Evolutionary conservation across 2,888 invertebrate species (phyloP).

Genomic region (Drosophila hawaiiensis): DNA sequence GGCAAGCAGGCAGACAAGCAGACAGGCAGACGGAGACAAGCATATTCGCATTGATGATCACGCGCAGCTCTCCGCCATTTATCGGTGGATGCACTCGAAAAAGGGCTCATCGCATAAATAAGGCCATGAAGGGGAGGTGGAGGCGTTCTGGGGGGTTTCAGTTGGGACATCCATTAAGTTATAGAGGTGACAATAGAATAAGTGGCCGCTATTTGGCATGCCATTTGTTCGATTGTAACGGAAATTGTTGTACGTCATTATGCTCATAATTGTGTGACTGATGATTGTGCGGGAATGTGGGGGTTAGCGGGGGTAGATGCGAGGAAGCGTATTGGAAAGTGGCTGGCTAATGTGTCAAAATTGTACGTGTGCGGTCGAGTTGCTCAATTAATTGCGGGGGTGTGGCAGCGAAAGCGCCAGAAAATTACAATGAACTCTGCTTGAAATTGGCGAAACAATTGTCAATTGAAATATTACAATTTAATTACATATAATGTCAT

Average conservation of each 20-base stretch:
- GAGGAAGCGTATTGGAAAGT: neutral
- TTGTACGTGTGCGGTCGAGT: neutral
- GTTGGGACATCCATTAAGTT: neutral
- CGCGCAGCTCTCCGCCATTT: slow-evolving; percentile 50
- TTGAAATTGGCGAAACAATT: neutral
- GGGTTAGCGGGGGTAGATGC: neutral
- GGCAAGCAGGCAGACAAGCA: neutral
- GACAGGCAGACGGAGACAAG: slow-evolving; percentile 34
- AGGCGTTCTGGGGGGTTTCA: neutral
- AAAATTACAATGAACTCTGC: neutral
- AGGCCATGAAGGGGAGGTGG: neutral
- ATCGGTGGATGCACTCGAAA: slow-evolving; percentile 48
- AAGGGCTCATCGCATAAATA: slow-evolving; percentile 41
- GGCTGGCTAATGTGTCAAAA: neutral
- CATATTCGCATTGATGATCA: slow-evolving; percentile 63
- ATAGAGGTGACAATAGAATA: slow-evolving; percentile 64
- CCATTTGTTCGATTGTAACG: slow-evolving; percentile 45
- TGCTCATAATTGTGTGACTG: slow-evolving; percentile 25
- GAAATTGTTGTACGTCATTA: slow-evolving; percentile 38
- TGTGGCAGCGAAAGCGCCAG: neutral
- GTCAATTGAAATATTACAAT: neutral
- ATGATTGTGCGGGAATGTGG: neutral
- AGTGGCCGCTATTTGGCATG: slow-evolving; percentile 39
- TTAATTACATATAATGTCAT: neutral
- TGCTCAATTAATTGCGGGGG: neutral